These are phyloP conservation scores for Elysia crispata DNA, from an alignment of 2,888 invertebrate genomes.

Conservation along the genomic window DNA sequence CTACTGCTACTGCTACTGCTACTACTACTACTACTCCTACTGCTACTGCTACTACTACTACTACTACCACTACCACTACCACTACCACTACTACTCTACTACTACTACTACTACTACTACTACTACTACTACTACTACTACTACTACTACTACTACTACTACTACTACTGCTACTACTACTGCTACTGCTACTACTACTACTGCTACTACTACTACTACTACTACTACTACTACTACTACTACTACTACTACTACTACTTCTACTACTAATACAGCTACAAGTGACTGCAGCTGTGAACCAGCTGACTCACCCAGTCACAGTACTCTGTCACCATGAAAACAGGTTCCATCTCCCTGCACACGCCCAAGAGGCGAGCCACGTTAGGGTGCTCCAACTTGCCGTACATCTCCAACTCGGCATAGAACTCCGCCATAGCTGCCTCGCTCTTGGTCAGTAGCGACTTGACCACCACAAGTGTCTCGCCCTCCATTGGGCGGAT, in stretches of 20 bases:
- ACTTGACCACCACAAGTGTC: constrained; percentile 76
- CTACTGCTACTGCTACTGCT: too few relatives aligned
- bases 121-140: not conserved
- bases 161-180: constrained; percentile 35
- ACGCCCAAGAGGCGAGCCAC: constrained; percentile 88
- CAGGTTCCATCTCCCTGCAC: constrained; percentile 86
- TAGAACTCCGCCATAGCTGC: constrained; percentile 84
- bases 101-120: too few relatives aligned
- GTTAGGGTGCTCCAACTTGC: constrained; percentile 88
- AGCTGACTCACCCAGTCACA: constrained; percentile 89
- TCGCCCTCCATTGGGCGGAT: constrained; percentile 77
- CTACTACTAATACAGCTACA: too few relatives aligned
- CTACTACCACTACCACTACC: constrained; percentile 45
- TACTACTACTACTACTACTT: too few relatives aligned
- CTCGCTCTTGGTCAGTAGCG: constrained; percentile 73
- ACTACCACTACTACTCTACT: too few relatives aligned
- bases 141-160: constrained; percentile 14
- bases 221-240: constrained; percentile 9
- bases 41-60: too few relatives aligned
- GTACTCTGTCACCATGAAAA: constrained; percentile 92
- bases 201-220: constrained; percentile 11
- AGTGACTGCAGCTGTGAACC: too few relatives aligned
- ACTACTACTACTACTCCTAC: too few relatives aligned
- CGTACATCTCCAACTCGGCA: constrained; percentile 91
- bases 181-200: constrained; percentile 33